Evolutionary conservation across 2,797 vertebrate species (phyloP).

Genomic region (Psittacula echo): DNA sequence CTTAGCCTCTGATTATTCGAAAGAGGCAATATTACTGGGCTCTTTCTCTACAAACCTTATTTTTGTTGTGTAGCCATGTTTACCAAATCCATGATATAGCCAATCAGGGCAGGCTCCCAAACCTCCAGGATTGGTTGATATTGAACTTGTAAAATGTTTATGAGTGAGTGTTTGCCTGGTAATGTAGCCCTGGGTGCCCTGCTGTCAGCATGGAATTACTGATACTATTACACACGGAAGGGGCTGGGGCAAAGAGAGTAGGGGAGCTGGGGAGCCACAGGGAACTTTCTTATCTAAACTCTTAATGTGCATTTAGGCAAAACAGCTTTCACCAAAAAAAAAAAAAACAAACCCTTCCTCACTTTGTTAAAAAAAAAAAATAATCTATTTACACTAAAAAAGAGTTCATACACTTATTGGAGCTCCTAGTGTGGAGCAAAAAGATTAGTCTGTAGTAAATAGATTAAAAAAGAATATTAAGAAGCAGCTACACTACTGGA

Average conservation of each 20-base stretch:
- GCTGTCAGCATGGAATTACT: constrained; percentile 48
- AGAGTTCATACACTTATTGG: background rate
- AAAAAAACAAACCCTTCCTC: background rate
- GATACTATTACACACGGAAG: constrained; percentile 41
- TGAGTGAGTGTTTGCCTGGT: constrained; percentile 67
- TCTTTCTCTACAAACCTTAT: constrained; percentile 18
- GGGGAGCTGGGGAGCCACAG: background rate
- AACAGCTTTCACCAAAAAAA: background rate
- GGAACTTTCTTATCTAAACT: background rate
- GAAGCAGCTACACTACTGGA: background rate
- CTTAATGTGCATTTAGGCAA: background rate
- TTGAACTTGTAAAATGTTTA: constrained; percentile 73
- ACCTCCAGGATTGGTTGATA: constrained; percentile 40
- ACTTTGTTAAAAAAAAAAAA: background rate
- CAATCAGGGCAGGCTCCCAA: constrained; percentile 49
- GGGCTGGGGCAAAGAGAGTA: background rate
- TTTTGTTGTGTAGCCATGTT: constrained; percentile 64
- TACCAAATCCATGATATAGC: constrained; percentile 36
- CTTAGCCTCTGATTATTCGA: background rate
- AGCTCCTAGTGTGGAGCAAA: background rate
- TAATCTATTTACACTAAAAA: background rate
- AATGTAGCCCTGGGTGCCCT: constrained; percentile 65
- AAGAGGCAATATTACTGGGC: background rate
- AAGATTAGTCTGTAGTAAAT: background rate
- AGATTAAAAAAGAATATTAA: background rate